Percentiles rank a stretch among this genome's conserved stretches.
Conservation (phyloP, 2,888 invertebrate genomes). For the Agriopis leucophaearia region DNA sequence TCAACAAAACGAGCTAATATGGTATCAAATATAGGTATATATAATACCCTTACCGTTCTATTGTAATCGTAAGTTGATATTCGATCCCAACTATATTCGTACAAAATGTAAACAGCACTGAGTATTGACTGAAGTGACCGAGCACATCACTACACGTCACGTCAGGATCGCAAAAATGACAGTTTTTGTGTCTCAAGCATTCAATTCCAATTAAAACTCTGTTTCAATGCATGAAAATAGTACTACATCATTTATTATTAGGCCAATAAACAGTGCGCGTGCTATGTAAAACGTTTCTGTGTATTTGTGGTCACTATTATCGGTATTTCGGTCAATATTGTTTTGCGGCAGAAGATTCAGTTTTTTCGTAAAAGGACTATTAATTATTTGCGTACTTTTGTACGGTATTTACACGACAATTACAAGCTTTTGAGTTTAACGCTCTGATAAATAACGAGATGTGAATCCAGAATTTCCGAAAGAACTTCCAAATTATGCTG, state of each 20-base stretch:
- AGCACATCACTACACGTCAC: slow-evolving; percentile 53
- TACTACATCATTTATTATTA: slow-evolving; percentile 37
- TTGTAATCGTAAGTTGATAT: neutral
- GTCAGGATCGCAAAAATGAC: slow-evolving; percentile 56
- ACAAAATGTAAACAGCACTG: too few species aligned
- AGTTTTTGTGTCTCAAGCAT: slow-evolving; percentile 63
- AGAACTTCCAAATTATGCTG: slow-evolving; percentile 17
- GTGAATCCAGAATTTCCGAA: slow-evolving; percentile 5
- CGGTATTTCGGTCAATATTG: slow-evolving; percentile 39
- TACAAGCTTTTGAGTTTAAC: slow-evolving; percentile 28
- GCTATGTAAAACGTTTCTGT: slow-evolving; percentile 31
- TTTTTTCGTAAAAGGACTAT: slow-evolving; percentile 16
- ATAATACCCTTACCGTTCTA: neutral
- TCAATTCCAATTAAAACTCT: slow-evolving; percentile 50
- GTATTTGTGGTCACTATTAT: slow-evolving; percentile 32
- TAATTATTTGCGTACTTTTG: slow-evolving; percentile 35
- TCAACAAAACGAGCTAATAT: too few species aligned
- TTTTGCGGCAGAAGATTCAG: slow-evolving; percentile 35
- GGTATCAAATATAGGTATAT: too few species aligned
- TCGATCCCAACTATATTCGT: neutral
- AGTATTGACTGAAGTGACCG: too few species aligned
- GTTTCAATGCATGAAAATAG: slow-evolving; percentile 41
- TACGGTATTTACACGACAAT: slow-evolving; percentile 33
- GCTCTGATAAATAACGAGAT: slow-evolving; percentile 16
- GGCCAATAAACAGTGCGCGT: slow-evolving; percentile 41